Evolutionary conservation across 2,113 vertebrate species (phyloP).

Genomic region (Silurus asotus): DNA sequence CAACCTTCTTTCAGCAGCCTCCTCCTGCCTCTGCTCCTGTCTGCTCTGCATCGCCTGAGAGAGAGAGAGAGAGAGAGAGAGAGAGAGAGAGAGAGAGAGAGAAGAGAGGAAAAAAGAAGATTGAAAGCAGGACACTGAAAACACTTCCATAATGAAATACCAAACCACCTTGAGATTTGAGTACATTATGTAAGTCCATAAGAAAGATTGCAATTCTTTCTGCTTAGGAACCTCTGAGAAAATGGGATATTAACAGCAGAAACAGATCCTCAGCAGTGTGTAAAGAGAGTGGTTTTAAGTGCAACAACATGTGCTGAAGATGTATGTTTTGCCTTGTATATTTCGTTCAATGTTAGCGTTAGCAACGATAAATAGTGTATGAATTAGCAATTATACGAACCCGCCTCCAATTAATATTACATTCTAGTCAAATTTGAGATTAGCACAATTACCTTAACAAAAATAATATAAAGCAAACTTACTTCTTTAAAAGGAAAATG

Average conservation of each 20-base stretch:
- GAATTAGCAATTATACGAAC: too few relatives aligned
- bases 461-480: background rate
- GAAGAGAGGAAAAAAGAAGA: background rate
- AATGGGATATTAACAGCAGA: background rate
- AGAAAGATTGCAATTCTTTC: background rate
- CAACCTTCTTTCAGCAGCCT: conserved; percentile 90
- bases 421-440: background rate
- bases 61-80: background rate
- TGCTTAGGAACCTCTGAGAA: background rate
- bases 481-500: background rate
- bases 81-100: too few relatives aligned
- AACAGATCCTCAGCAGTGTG: background rate
- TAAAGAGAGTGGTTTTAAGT: background rate
- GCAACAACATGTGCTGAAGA: background rate
- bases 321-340: too few relatives aligned
- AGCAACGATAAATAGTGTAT: too few relatives aligned
- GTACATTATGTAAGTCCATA: background rate
- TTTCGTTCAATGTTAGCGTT: too few relatives aligned
- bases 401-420: background rate
- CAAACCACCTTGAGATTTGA: background rate
- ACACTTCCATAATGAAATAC: background rate
- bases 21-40: conserved; percentile 91
- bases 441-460: background rate
- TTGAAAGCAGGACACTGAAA: background rate
- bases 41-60: conserved; percentile 87